Percentiles rank a stretch among this genome's conserved stretches.
These are phyloP conservation scores for Acanthopagrus latus DNA, from an alignment of 2,797 vertebrate genomes.

Conservation along the genomic window DNA sequence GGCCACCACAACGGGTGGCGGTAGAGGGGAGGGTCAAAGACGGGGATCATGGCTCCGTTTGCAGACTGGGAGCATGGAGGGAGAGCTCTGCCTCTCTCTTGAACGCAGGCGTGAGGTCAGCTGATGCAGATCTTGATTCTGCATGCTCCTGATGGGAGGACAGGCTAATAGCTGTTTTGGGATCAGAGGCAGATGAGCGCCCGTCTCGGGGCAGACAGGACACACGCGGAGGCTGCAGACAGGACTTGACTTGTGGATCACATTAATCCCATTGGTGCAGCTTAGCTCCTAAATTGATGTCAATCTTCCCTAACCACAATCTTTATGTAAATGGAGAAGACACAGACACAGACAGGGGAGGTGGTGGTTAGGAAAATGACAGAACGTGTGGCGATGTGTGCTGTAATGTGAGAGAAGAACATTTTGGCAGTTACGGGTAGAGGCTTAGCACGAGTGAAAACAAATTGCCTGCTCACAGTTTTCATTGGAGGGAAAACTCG, in stretches of 20 bases:
- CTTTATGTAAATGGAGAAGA: slow-evolving; percentile 52
- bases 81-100: slow-evolving; percentile 57
- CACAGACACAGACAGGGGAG: slow-evolving; percentile 21
- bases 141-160: slow-evolving; percentile 55
- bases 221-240: slow-evolving; percentile 72
- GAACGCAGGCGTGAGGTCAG: slow-evolving; percentile 69
- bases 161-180: slow-evolving; percentile 69
- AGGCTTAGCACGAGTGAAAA: slow-evolving; percentile 6
- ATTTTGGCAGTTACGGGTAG: slow-evolving; percentile 41
- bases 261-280: slow-evolving; percentile 74
- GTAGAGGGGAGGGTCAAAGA: slow-evolving; percentile 74
- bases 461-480: slow-evolving; percentile 7
- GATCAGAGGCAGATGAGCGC: slow-evolving; percentile 62
- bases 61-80: slow-evolving; percentile 68
- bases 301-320: slow-evolving; percentile 70
- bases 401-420: slow-evolving; percentile 44
- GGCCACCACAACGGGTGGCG: slow-evolving; percentile 75
- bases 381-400: slow-evolving; percentile 44
- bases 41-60: slow-evolving; percentile 79
- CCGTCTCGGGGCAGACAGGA: slow-evolving; percentile 58
- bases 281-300: slow-evolving; percentile 80
- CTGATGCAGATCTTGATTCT: slow-evolving; percentile 41
- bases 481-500: slow-evolving; percentile 9
- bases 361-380: slow-evolving; percentile 46
- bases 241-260: slow-evolving; percentile 69